Base-by-base conservation (phyloP, 2,113 vertebrate genomes). In the Poecile atricapillus region DNA sequence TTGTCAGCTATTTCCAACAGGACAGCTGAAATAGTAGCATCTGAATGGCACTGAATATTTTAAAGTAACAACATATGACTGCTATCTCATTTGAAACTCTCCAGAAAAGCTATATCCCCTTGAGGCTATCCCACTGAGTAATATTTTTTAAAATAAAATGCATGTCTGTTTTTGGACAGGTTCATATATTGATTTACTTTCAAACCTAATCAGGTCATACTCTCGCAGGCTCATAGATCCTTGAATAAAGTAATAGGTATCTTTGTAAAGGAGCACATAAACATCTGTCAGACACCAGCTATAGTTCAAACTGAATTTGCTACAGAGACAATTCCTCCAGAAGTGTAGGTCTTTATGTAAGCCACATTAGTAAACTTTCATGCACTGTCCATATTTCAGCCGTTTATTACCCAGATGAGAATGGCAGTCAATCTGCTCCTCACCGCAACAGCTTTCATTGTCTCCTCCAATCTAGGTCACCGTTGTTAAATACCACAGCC, bases 391-490 rank as follows among this genome's bases (percentile, higher is more conserved):
- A 63, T 70, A 77, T 93, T 90, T 97, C 96, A 98, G 97, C 97
- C 93, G 62, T 96, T 89, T 76, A 95, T 96, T 98, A 97, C 98
- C 97, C 97, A 97, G 98, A 98, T 98, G 98, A 98, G 85, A 76
- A 93, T 63, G 95, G 91, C 97, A 97, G 94, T 93, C 95, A 98
- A 97, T 97, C 97, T 97, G 98, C 95, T 98, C 96, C 70, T 97
- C 97, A 95, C 96, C 90, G 56, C 93, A 98, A 97, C 97, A 98
- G 98, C 97, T 98, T 97, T 96, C 90, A 95, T 97, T 93, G 93
- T 97, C 97, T 97, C 97, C 89, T 96, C 96, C 98, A 98, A 98
- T 98, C 94, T 96, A 98, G 98, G 98, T 98, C 98, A 98, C 87
- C 49, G 23, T 95, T 97, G 97, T 98, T 95, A 97, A 98, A 97